A percentile compares a stretch with the other conserved stretches of the same genome.
Evolutionary conservation across 2,113 vertebrate genomes (phyloP).

Genomic region (Aldabrachelys gigantea): DNA sequence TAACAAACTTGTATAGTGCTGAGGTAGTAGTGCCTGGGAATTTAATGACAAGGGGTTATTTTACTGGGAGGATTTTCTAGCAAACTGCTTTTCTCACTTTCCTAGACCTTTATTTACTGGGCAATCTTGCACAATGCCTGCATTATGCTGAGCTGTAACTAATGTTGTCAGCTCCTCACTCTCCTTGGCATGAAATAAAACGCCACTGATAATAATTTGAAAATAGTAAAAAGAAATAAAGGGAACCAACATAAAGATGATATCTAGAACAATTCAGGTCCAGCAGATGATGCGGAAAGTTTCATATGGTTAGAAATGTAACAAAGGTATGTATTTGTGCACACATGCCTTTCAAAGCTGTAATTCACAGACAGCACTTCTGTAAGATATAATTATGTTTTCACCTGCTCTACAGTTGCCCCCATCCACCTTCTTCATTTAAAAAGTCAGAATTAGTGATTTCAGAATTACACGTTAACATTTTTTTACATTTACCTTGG

Average conservation of each 20-base stretch:
- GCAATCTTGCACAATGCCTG: not conserved
- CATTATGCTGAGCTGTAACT: not conserved
- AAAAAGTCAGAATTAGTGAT: not conserved
- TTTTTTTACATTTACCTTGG: not conserved
- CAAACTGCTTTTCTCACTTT: not conserved
- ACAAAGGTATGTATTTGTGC: slow-evolving; percentile 61
- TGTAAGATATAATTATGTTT: slow-evolving; percentile 69
- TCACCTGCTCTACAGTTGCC: slow-evolving; percentile 63
- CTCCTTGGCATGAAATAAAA: not conserved
- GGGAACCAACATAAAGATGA: slow-evolving; percentile 21
- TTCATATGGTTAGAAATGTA: slow-evolving; percentile 55
- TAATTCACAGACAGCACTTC: slow-evolving; percentile 63
- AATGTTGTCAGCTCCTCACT: not conserved
- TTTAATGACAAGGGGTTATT: not conserved
- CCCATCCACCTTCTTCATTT: not conserved
- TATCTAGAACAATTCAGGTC: slow-evolving; percentile 37
- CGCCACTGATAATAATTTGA: not conserved
- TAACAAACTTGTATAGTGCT: not conserved
- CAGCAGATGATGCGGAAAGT: slow-evolving; percentile 24
- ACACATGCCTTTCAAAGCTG: slow-evolving; percentile 45
- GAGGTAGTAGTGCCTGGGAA: not conserved
- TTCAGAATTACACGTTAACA: not conserved
- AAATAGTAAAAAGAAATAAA: not conserved
- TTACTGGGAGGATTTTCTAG: not conserved
- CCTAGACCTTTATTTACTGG: not conserved